phyloP scores from a whole-genome alignment of 2,888 invertebrate species.

The Brachylomia viminalis region DNA sequence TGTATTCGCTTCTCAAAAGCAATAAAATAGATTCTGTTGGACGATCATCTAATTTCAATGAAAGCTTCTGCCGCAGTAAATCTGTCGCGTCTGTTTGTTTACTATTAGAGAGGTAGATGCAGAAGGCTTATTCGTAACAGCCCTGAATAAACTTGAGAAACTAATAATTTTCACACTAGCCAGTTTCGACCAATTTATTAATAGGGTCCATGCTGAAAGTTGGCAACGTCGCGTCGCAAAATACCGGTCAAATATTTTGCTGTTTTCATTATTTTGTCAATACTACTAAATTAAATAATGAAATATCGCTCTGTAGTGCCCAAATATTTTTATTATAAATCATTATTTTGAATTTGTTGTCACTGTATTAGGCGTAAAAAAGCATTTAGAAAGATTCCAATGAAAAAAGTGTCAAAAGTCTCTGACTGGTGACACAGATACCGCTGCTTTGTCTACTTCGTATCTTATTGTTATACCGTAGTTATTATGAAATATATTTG shows the following conservation, averaged over 20 bases:
- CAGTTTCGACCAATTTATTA: not conserved
- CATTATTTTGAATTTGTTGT: too few species aligned
- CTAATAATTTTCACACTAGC: not conserved
- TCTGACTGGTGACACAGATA: not conserved
- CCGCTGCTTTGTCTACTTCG: slow-evolving; percentile 11
- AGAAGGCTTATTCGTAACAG: slow-evolving; percentile 22
- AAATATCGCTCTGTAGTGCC: not conserved
- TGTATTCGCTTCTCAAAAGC: slow-evolving; percentile 52
- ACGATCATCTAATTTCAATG: slow-evolving; percentile 65
- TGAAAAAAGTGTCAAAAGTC: too few species aligned
- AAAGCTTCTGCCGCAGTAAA: slow-evolving; percentile 59
- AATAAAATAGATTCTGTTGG: slow-evolving; percentile 60
- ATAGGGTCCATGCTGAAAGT: not conserved
- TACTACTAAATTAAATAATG: not conserved
- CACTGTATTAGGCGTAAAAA: too few species aligned
- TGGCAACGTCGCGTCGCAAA: not conserved
- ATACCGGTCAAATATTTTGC: not conserved
- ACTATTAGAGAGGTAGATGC: not conserved
- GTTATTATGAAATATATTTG: slow-evolving; percentile 52
- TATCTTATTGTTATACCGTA: slow-evolving; percentile 15
- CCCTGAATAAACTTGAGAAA: not conserved
- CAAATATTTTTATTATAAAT: too few species aligned
- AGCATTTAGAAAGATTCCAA: too few species aligned
- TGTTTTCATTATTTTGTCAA: not conserved
- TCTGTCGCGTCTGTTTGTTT: slow-evolving; percentile 47